Evolutionary conservation across 2,888 invertebrate genomes (phyloP).

Genomic region (Venustoraphidia nigricollis): DNA sequence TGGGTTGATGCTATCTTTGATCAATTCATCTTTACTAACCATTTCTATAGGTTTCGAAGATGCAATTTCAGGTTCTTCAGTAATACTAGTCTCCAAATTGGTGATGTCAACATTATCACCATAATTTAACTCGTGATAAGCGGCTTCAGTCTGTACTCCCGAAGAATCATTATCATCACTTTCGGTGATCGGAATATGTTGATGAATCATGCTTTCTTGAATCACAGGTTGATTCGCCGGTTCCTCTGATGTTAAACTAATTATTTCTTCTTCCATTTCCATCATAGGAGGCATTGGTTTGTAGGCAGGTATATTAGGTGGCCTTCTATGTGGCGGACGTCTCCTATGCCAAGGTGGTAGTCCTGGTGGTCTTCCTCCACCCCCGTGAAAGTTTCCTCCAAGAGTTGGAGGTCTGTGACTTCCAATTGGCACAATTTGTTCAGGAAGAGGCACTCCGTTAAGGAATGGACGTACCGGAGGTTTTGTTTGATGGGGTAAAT

Average conservation of each 20-base stretch:
- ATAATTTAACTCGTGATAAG: constrained; percentile 1
- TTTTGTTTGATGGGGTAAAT: constrained; percentile 43
- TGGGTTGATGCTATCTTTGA: constrained; percentile 10
- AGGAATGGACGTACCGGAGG: constrained; percentile 40
- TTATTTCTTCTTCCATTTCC: constrained; percentile 22
- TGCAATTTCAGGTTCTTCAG: neutral
- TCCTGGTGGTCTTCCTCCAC: constrained; percentile 31
- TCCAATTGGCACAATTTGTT: constrained; percentile 48
- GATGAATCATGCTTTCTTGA: neutral
- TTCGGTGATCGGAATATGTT: neutral
- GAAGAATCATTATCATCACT: neutral
- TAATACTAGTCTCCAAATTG: neutral
- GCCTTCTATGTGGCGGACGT: constrained; percentile 33
- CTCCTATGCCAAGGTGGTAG: constrained; percentile 50
- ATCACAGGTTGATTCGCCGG: constrained; percentile 15
- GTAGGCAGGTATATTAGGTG: constrained; percentile 41
- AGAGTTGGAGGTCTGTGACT: constrained; percentile 31
- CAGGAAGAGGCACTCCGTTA: constrained; percentile 57
- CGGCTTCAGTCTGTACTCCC: constrained; percentile 4
- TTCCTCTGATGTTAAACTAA: constrained; percentile 24
- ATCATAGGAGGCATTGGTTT: constrained; percentile 39
- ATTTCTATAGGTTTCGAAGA: neutral
- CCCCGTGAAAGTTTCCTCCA: constrained; percentile 3
- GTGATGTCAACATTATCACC: neutral
- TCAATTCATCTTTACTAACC: neutral